Percentiles rank a stretch among this genome's conserved stretches.
Conservation (phyloP, 2,888 invertebrate genomes). For the Melanchra persicariae region DNA sequence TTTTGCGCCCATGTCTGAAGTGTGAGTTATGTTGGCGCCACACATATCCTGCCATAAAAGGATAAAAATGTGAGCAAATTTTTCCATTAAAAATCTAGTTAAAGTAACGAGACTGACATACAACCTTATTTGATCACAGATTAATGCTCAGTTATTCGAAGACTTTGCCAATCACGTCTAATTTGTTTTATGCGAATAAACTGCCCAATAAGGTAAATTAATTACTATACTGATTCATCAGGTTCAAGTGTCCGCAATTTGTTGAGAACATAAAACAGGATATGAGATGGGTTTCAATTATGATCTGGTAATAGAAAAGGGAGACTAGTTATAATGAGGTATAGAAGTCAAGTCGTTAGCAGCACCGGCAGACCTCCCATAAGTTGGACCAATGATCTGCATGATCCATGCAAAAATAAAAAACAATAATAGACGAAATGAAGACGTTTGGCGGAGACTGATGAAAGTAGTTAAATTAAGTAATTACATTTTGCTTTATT, state of each 20-base stretch:
- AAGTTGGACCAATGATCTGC: too few relatives aligned
- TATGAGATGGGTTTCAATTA: neutral
- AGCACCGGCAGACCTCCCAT: too few relatives aligned
- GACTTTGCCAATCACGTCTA: conserved; percentile 31
- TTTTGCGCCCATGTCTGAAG: conserved; percentile 21
- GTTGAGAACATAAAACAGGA: neutral
- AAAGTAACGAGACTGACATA: conserved; percentile 8
- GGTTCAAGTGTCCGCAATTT: neutral
- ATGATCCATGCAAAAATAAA: too few relatives aligned
- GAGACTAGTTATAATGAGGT: neutral
- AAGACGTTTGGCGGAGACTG: too few relatives aligned
- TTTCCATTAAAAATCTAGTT: conserved; percentile 7
- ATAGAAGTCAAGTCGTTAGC: too few relatives aligned
- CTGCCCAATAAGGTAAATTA: neutral
- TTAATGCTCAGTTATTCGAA: conserved; percentile 16
- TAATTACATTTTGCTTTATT: neutral
- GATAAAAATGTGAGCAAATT: conserved; percentile 15
- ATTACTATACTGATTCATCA: neutral
- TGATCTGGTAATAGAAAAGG: neutral
- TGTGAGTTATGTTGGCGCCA: conserved; percentile 43
- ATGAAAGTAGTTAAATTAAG: too few relatives aligned
- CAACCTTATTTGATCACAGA: conserved; percentile 20
- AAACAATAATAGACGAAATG: too few relatives aligned
- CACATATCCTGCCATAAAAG: conserved; percentile 5
- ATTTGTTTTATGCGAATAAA: conserved; percentile 23